Evolutionary conservation across 2,113 vertebrate species (phyloP), one percentile per base, ranked within the genome.

Genomic region (Caranx ignobilis): DNA sequence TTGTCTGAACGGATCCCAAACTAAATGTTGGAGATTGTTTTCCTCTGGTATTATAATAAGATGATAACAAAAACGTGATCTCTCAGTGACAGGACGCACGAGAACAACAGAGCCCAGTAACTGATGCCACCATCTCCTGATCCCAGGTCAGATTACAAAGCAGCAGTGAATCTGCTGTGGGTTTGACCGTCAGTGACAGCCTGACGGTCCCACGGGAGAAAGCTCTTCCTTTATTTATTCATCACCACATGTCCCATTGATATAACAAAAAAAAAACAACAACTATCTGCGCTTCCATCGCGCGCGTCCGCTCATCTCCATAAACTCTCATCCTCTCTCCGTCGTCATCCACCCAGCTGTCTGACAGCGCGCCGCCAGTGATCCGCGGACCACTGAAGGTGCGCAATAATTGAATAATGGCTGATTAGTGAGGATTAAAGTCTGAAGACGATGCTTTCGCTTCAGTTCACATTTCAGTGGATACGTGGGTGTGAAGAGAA

Each of bases 301-400:
- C 31, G 90, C 92, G 94, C 95, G 95, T 95, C 96, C 90, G 85
- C 94, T 96, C 95, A 97, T 98, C 97, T 97, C 96, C 97, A 98
- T 97, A 97, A 96, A 97, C 96, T 96, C 96, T 96, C 95, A 26
- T 1, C 26, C 26, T 26, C 96, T 93, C 77, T 26, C 64, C 93
- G 94, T 95, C 96, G 96, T 98, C 96, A 96, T 96, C 93, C 85
- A 95, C 94, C 97, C 97, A 98, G 97, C 97, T 98, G 97, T 97
- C 96, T 95, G 41, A n/a, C 96, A 94, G 91, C 94, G 96, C 96
- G 95, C 95, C 94, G 93, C 95, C 94, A 95, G 95, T 96, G 64
- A 89, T 83, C 96, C 94, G 93, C 95, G 94, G 96, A 95, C 95
- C 94, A 96, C 95, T 96, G 75, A 26, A 85, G 75, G 39, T 9